Conservation (phyloP, 2,888 invertebrate genomes). For the Agriopis aurantiaria region DNA sequence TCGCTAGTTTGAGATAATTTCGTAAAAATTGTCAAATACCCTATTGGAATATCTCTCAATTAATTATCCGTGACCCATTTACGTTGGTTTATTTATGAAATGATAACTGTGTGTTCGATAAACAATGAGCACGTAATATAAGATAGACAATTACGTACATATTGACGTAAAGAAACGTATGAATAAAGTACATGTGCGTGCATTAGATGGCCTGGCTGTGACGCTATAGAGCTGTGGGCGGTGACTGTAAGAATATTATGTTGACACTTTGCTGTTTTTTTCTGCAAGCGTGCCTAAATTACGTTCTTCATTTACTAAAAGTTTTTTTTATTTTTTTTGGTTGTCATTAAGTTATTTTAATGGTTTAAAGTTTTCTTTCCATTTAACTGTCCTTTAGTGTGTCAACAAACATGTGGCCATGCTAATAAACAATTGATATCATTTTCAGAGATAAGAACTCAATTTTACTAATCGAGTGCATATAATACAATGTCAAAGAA, state of each 20-base stretch:
- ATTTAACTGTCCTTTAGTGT: neutral
- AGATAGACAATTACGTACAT: conserved; percentile 7
- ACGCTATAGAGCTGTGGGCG: neutral
- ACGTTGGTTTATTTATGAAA: conserved; percentile 40
- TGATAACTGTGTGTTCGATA: conserved; percentile 36
- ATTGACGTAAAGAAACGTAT: conserved; percentile 10
- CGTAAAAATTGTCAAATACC: too few species aligned
- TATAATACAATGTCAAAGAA: neutral
- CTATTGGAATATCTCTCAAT: neutral
- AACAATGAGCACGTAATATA: conserved; percentile 27
- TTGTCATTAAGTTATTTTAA: too few species aligned
- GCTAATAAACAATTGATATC: neutral
- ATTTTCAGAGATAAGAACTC: neutral
- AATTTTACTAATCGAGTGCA: neutral
- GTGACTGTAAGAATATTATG: neutral
- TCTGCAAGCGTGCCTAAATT: neutral
- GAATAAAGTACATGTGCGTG: neutral
- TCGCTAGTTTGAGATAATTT: too few species aligned
- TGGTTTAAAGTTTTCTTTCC: neutral
- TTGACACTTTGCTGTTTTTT: neutral
- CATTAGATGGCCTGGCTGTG: neutral
- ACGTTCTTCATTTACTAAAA: neutral
- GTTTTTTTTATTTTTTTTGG: too few species aligned
- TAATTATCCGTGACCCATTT: conserved; percentile 31
- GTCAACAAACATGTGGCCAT: neutral